Percentiles rank a stretch among this genome's conserved stretches.
These are phyloP conservation scores for Heliconius ismenius DNA, from an alignment of 2,888 invertebrate species.

Conservation along the genomic window DNA sequence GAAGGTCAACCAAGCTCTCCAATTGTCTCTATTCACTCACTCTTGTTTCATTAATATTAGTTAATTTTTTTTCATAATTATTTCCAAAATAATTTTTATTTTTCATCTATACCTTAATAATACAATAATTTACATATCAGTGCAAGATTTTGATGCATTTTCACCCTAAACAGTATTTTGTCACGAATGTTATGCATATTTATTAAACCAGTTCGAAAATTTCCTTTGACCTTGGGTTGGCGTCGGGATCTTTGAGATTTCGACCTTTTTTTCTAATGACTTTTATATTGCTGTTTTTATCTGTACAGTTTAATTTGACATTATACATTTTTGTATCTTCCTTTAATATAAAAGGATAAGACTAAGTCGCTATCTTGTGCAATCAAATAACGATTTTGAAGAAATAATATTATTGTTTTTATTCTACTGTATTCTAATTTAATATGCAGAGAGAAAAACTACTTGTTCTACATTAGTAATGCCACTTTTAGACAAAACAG, in stretches of 20 bases:
- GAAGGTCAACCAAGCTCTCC: not conserved
- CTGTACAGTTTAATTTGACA: conserved; percentile 23
- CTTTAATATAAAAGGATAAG: not conserved
- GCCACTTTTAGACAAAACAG: no score
- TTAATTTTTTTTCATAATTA: not conserved
- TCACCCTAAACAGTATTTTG: conserved; percentile 31
- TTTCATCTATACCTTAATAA: not conserved
- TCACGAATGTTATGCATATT: conserved; percentile 34
- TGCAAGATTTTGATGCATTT: conserved; percentile 8
- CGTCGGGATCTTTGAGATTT: conserved; percentile 32
- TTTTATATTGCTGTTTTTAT: conserved; percentile 23
- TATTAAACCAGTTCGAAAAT: conserved; percentile 25
- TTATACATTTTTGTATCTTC: conserved; percentile 8
- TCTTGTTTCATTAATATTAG: not conserved
- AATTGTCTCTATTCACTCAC: no score
- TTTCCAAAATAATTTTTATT: not conserved
- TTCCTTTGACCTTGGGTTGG: conserved; percentile 26
- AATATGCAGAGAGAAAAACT: no score
- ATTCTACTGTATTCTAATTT: not conserved
- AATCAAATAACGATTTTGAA: conserved; percentile 14
- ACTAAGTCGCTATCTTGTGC: not conserved
- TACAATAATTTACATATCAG: not conserved
- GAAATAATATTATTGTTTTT: not conserved
- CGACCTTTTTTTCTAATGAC: conserved; percentile 29
- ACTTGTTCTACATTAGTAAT: no score